Evolutionary conservation across 37 sponge, comb jelly and placozoan genomes (phyloP), one percentile per base, ranked within the genome.

Genomic region (Halichondria panicea): DNA sequence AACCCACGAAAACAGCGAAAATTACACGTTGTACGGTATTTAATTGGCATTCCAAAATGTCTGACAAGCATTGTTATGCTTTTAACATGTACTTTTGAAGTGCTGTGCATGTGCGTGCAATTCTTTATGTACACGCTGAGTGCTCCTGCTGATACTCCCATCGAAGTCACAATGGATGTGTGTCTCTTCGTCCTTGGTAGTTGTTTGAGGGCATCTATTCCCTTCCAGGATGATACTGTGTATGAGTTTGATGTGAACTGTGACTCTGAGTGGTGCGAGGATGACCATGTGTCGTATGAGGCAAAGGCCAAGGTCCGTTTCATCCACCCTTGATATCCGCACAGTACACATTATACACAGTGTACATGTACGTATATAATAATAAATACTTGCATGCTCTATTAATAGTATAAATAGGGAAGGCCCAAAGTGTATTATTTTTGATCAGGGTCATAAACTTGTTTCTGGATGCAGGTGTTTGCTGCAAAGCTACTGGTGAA

Each of bases 401-500:
- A 38, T 37, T 24, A 39, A 28, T 28, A 12, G n/a, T 70, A 45
- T 43, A 46, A 12, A 7, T 72, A 12, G 27, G 58, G 24, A 74
- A 40, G 28, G n/a, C 32, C 36, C 70, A 31, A 4, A 43, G 6
- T n/a, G 6, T 11, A 35, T 9, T 39, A 24, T 38, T 35, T 13
- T 12, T 33, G 36, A 35, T 35, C 68, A 66, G 57, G 43, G 28
- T 22, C 39, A 28, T 43, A 41, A 4, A 32, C 7, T 8, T 30
- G 18, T 34, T 11, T 24, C n/a, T n/a, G n/a, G n/a, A n/a, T 70
- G 8, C 43, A 89, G 89, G 62, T 89, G 22, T 41, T 81, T 33
- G 86, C 82, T 21, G 65, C 81, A 25, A 84, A 84, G 67, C 66
- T 90, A 2, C 73, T 90, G 58, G 86, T 84, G 67, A 63, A 36